phyloP scores from a whole-genome alignment of 2,797 vertebrate genomes.

The Myiotriccus ornatus region DNA sequence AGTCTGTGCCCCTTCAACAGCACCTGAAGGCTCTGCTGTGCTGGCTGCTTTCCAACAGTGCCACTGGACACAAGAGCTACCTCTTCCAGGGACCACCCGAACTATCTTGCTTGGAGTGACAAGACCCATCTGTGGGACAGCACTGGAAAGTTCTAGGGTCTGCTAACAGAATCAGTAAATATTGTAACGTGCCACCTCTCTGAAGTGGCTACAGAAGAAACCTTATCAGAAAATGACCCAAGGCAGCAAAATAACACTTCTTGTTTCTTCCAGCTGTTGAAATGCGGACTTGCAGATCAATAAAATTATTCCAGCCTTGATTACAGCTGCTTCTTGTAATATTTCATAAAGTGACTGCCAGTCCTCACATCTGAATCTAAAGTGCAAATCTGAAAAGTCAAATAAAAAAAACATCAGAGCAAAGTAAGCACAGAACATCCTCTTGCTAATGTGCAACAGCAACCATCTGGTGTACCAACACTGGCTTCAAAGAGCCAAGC shows the following conservation, averaged over 20 bases:
- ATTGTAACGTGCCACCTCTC: not conserved
- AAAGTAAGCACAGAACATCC: not conserved
- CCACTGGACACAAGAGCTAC: not conserved
- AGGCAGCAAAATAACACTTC: not conserved
- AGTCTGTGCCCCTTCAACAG: not conserved
- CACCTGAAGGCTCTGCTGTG: not conserved
- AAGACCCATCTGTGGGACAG: not conserved
- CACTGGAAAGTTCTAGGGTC: not conserved
- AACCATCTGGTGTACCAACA: not conserved
- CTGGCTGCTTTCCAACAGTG: not conserved
- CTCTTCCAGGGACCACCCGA: not conserved
- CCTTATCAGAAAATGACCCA: not conserved
- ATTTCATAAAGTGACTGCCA: not conserved
- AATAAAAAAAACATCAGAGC: slow-evolving; percentile 32
- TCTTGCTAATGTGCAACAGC: not conserved
- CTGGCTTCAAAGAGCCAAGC: not conserved
- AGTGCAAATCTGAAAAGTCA: slow-evolving; percentile 25
- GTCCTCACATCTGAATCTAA: not conserved
- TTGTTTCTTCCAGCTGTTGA: slow-evolving; percentile 12
- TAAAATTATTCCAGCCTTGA: not conserved
- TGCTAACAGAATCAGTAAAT: not conserved
- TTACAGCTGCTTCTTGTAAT: not conserved
- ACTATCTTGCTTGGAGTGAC: not conserved
- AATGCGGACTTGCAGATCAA: not conserved
- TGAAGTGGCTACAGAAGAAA: not conserved